phyloP scores from a whole-genome alignment of 1,140 invertebrate genomes.

The Formica selysi region DNA sequence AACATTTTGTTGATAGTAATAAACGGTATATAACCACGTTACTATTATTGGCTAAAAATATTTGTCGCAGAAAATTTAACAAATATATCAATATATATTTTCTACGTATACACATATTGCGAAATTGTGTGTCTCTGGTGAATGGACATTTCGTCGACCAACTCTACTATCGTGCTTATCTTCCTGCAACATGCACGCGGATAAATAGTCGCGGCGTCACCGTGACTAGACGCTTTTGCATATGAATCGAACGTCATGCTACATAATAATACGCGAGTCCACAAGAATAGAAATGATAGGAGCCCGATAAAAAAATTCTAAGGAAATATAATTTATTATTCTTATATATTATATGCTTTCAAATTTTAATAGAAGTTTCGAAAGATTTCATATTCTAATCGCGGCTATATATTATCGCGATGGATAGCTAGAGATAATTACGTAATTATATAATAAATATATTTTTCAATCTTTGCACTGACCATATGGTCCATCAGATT shows the following conservation, averaged over 20 bases:
- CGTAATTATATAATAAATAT: neutral
- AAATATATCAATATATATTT: neutral
- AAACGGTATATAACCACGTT: neutral
- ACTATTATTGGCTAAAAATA: neutral
- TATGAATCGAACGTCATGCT: conserved; percentile 35
- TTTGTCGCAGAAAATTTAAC: neutral
- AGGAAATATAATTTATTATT: neutral
- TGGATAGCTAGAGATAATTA: neutral
- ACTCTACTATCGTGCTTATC: conserved; percentile 32
- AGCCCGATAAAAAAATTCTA: neutral
- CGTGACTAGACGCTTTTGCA: conserved; percentile 74
- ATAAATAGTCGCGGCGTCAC: conserved; percentile 65
- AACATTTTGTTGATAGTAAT: neutral
- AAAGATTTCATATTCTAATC: neutral
- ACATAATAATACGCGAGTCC: neutral
- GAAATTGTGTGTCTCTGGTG: no score
- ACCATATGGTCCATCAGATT: neutral
- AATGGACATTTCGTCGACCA: neutral
- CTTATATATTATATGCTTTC: neutral
- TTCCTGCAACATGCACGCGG: neutral
- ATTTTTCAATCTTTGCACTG: neutral
- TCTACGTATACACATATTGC: neutral
- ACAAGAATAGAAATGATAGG: neutral
- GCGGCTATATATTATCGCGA: neutral
- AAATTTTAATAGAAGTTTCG: neutral